Conservation (phyloP, 37 sponge, comb jelly and placozoan genomes). For the Spongilla lacustris region DNA sequence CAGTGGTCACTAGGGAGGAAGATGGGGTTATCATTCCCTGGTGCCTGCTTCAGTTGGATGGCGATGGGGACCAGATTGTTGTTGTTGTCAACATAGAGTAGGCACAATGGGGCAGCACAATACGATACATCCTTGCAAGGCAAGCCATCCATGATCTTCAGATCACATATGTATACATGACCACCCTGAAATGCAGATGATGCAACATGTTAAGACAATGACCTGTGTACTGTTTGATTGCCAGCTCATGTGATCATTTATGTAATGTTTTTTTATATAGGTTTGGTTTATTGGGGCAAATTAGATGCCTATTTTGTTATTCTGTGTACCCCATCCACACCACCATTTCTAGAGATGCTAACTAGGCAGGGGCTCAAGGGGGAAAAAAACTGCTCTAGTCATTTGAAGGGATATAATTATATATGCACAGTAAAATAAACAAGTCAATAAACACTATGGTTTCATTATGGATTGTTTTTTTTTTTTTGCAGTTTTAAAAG, state of each 20-base stretch:
- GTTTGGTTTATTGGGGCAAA: no score
- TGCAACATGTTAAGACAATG: background rate
- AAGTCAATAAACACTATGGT: no score
- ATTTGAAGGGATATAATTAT: no score
- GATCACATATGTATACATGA: constrained; percentile 71
- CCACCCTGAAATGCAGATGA: constrained; percentile 51
- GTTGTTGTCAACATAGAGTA: constrained; percentile 37
- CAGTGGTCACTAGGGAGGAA: constrained; percentile 52
- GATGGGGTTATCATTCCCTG: constrained; percentile 50
- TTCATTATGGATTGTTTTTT: no score
- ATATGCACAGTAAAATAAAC: no score
- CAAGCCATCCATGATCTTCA: constrained; percentile 52
- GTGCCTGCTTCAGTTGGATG: constrained; percentile 56
- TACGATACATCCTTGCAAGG: constrained; percentile 35
- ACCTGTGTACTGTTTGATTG: background rate
- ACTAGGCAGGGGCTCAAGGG: no score
- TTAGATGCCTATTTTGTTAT: no score
- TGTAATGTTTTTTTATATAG: no score
- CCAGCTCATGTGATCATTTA: background rate
- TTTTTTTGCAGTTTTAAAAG: no score
- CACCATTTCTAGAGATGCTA: no score
- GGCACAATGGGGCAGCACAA: constrained; percentile 54
- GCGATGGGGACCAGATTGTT: constrained; percentile 56
- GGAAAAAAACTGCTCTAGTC: no score
- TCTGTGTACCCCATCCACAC: no score